Evolutionary conservation across 2,113 vertebrate species (phyloP), one percentile per base, ranked within the genome.

Genomic region (Bucco capensis): DNA sequence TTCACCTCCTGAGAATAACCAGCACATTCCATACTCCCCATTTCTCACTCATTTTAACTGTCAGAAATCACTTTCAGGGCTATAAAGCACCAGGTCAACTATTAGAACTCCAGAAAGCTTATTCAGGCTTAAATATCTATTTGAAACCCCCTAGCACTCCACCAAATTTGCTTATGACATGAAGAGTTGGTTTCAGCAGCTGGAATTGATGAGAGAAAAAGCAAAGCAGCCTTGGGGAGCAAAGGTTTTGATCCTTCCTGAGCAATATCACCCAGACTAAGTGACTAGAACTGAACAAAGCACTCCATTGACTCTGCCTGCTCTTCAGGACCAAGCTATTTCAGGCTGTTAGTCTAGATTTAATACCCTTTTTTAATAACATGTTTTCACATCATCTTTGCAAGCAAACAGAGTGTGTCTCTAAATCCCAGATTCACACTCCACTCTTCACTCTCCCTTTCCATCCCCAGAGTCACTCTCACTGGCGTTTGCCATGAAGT

Each of bases 81-180:
- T 92, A 89, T 91, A 97, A 97, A 96, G 83, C 92, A 96, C 95
- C 27, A 9, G 50, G 89, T 88, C 96, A 97, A 92, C 91, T 74
- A 83, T 79, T 60, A 96, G 76, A 93, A 92, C 54, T 89, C 76
- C 53, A 92, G 77, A 95, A 96, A 96, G 62, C 91, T 91, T 96
- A 95, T 82, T 96, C 86, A 96, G 78, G 89, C 86, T 86, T 95
- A 95, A 69, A 71, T 90, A 90, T 94, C 87, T 47, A 94, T 95
- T 96, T 94, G 78, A 97, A 96, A 94, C 65, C 88, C 80, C 3
- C n/a, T 73, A 81, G 31, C 25, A 75, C n/a, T 49, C 25, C 46
- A 79, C 72, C 83, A 96, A 94, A 96, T 72, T 66, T 96, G 77
- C 84, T 82, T 93, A 71, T 85, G n/a, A n/a, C n/a, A n/a, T 91